Evolutionary conservation across 2,888 invertebrate species (phyloP).

Genomic region (Pardosa pseudoannulata): DNA sequence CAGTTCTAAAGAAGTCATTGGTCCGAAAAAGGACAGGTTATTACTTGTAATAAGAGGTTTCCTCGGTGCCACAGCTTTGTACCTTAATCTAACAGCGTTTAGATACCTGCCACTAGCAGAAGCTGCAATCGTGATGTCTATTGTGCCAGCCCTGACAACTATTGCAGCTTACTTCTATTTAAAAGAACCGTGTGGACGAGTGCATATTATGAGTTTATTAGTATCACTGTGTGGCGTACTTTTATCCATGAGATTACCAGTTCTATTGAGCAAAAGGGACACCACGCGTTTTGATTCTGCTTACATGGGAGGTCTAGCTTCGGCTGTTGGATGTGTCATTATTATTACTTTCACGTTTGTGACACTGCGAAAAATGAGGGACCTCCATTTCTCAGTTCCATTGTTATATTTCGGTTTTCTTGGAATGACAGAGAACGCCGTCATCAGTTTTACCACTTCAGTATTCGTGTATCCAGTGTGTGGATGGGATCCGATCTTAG

Average conservation of each 20-base stretch:
- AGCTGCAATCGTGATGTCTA: conserved; percentile 93
- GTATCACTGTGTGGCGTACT: conserved; percentile 90
- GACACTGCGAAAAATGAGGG: conserved; percentile 88
- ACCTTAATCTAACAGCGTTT: conserved; percentile 90
- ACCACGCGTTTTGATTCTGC: neutral
- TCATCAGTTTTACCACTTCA: conserved; percentile 85
- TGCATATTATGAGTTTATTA: conserved; percentile 88
- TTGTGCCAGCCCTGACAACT: conserved; percentile 93
- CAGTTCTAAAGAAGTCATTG: conserved; percentile 84
- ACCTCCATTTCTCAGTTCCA: conserved; percentile 91
- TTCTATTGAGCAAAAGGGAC: conserved; percentile 81
- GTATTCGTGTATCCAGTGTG: conserved; percentile 89
- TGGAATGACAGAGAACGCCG: conserved; percentile 81
- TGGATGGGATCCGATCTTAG: conserved; percentile 87
- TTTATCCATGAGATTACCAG: conserved; percentile 90
- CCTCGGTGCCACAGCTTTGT: conserved; percentile 90
- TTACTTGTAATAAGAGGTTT: conserved; percentile 88
- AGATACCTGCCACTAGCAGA: conserved; percentile 92
- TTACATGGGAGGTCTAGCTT: conserved; percentile 86
- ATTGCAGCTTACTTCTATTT: conserved; percentile 83
- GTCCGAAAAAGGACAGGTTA: conserved; percentile 84
- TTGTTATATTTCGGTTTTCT: conserved; percentile 92
- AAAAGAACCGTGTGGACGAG: conserved; percentile 92
- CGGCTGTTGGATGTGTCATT: conserved; percentile 80
- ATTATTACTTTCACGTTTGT: conserved; percentile 91